Conservation (phyloP, 2,113 vertebrate genomes). For the Pedetes capensis region DNA sequence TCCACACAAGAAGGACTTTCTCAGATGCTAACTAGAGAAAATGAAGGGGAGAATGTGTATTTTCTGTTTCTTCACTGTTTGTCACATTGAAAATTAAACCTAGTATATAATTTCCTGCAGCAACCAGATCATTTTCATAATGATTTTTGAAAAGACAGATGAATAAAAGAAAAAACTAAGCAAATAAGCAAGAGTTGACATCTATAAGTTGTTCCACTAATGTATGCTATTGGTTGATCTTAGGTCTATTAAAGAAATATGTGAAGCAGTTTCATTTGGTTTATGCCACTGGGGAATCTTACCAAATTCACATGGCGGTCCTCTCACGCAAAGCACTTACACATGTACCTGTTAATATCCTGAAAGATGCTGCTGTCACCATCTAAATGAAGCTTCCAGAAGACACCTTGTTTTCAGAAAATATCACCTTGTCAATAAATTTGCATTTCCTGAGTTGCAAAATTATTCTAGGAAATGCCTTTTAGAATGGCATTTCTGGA, state of each 20-base stretch:
- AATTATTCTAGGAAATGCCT: conserved; percentile 58
- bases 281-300: not conserved
- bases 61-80: conserved; percentile 9
- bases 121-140: conserved; percentile 40
- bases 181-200: conserved; percentile 38
- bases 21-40: conserved; percentile 22
- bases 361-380: not conserved
- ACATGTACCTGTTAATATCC: not conserved
- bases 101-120: not conserved
- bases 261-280: conserved; percentile 47
- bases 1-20: conserved; percentile 48
- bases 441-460: conserved; percentile 24
- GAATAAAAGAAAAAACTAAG: conserved; percentile 44
- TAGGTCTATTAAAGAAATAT: conserved; percentile 52
- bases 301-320: not conserved
- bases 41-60: not conserved
- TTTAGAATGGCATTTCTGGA: conserved; percentile 32
- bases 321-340: not conserved
- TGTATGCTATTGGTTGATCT: conserved; percentile 45
- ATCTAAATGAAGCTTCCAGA: not conserved
- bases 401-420: conserved; percentile 51
- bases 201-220: conserved; percentile 20
- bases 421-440: conserved; percentile 55
- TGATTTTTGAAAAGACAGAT: conserved; percentile 33
- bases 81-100: conserved; percentile 49